Conservation (phyloP, 2,888 invertebrate species). For the Stenichneumon culpator region DNA sequence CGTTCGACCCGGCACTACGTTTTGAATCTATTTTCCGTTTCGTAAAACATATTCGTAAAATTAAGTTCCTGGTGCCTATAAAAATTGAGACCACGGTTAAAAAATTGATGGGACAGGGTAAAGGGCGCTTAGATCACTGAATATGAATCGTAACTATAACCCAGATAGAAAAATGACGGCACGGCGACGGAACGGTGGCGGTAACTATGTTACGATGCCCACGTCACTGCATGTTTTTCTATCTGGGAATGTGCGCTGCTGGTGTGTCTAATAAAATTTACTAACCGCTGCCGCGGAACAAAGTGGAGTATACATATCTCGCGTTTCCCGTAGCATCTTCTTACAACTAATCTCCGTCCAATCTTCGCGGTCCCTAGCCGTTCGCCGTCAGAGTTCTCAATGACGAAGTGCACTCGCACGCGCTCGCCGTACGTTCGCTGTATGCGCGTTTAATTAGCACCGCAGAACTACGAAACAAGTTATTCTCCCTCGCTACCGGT, state of each 20-base stretch:
- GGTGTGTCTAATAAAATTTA: neutral
- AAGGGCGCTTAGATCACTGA: neutral
- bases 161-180: too few species aligned
- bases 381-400: constrained; percentile 48
- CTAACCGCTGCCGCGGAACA: neutral
- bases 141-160: neutral
- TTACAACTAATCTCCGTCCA: constrained; percentile 31
- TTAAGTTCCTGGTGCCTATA: too few species aligned
- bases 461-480: constrained; percentile 28
- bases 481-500: constrained; percentile 27
- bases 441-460: constrained; percentile 55
- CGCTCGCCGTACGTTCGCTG: neutral
- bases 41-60: neutral
- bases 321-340: neutral
- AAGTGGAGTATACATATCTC: neutral
- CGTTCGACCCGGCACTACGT: neutral
- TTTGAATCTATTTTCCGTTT: neutral
- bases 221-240: too few species aligned
- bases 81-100: too few species aligned
- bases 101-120: too few species aligned
- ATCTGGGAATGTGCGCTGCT: neutral
- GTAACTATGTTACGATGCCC: too few species aligned
- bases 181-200: too few species aligned
- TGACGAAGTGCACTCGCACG: constrained; percentile 42
- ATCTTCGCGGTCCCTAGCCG: constrained; percentile 47